Percentiles rank a stretch among this genome's conserved stretches.
phyloP scores from a whole-genome alignment of 2,797 vertebrate genomes.

The Enteromius mattozi region DNA sequence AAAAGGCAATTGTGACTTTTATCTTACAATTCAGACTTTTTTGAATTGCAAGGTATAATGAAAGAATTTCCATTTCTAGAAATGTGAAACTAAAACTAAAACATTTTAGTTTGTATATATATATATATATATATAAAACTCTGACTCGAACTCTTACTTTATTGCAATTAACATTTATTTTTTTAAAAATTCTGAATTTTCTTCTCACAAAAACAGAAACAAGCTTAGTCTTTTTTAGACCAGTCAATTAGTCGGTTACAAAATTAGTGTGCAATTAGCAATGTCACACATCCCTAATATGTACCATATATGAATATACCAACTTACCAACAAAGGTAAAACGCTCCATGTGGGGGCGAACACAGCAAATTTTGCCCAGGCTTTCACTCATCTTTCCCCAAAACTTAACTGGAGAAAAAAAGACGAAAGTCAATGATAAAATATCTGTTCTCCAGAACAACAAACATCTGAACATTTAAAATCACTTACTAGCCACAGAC shows the following conservation, averaged over 20 bases:
- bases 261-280: neutral
- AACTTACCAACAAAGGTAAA: constrained; percentile 94
- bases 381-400: constrained; percentile 94
- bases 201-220: too few relatives aligned
- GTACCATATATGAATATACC: neutral
- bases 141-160: neutral
- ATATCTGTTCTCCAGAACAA: neutral
- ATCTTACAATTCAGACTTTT: neutral
- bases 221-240: neutral
- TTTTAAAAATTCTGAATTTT: too few relatives aligned
- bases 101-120: too few relatives aligned
- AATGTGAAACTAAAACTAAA: neutral
- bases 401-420: constrained; percentile 83
- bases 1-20: neutral
- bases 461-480: neutral
- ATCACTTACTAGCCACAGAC: constrained; percentile 86
- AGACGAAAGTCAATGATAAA: neutral
- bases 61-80: too few relatives aligned
- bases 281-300: neutral
- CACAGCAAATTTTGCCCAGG: constrained; percentile 93
- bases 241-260: neutral
- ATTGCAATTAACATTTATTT: neutral
- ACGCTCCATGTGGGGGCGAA: constrained; percentile 90
- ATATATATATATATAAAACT: too few relatives aligned
- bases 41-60: too few relatives aligned